Evolutionary conservation across 2,113 vertebrate genomes (phyloP).

Genomic region (Strix aluco): DNA sequence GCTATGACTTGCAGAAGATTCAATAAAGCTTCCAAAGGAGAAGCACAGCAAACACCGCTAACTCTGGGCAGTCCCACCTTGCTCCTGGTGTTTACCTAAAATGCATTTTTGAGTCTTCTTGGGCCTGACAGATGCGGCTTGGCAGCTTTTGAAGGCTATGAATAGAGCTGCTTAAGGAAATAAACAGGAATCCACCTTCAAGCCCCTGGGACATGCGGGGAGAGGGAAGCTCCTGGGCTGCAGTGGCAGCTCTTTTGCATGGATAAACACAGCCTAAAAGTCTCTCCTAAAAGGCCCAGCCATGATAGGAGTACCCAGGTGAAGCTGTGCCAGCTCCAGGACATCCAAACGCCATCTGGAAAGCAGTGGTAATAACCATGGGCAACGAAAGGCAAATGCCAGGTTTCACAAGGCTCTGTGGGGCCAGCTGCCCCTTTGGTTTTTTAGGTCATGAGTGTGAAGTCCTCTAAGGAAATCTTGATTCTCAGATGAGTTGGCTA

Average conservation of each 20-base stretch:
- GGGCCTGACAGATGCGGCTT: neutral
- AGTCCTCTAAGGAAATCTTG: neutral
- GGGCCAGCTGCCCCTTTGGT: neutral
- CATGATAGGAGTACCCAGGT: neutral
- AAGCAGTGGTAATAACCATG: neutral
- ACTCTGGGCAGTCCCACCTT: neutral
- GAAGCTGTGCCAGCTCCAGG: neutral
- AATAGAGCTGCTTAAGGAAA: conserved; percentile 42
- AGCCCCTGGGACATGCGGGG: neutral
- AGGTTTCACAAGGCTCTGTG: neutral
- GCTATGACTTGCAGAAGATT: neutral
- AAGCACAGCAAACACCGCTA: neutral
- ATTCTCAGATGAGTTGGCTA: neutral
- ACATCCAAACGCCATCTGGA: neutral
- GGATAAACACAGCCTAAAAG: neutral
- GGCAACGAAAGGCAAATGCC: neutral
- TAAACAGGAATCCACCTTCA: conserved; percentile 42
- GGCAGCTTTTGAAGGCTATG: conserved; percentile 34
- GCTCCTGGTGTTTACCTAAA: neutral
- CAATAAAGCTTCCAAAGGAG: neutral
- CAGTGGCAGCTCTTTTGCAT: neutral
- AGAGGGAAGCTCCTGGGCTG: neutral
- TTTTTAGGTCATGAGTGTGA: neutral
- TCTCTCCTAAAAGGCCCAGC: neutral
- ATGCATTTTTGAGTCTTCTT: neutral